A percentile compares a stretch with the other conserved stretches of the same genome.
phyloP scores from a whole-genome alignment of 2,113 vertebrate species.

The Meleagris gallopavo region DNA sequence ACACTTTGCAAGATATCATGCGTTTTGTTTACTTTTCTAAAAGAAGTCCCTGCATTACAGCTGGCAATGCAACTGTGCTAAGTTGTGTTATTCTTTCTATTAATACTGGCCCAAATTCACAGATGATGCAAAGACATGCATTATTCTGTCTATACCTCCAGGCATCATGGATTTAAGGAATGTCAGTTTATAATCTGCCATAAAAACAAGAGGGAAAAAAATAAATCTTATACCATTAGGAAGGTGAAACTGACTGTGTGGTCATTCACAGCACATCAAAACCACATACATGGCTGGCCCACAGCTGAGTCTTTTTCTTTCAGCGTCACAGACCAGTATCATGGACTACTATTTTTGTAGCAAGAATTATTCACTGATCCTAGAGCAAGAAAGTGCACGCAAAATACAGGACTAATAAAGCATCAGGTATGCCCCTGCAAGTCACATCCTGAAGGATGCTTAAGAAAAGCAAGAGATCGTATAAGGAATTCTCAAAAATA shows the following conservation, averaged over 20 bases:
- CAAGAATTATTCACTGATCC: not conserved
- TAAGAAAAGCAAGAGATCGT: not conserved
- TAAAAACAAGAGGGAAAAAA: not conserved
- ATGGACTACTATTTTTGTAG: not conserved
- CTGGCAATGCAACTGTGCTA: not conserved
- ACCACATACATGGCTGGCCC: not conserved
- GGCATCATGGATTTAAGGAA: not conserved
- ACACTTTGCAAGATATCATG: not conserved
- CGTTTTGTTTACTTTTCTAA: not conserved
- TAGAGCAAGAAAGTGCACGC: not conserved
- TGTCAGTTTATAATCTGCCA: not conserved
- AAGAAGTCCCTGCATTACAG: not conserved
- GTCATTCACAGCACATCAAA: not conserved
- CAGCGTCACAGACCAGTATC: not conserved
- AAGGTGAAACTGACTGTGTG: fast-evolving
- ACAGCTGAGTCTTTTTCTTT: not conserved
- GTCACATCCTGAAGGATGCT: not conserved
- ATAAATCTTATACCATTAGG: not conserved
- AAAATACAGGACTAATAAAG: not conserved
- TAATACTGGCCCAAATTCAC: not conserved
- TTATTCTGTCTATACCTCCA: not conserved
- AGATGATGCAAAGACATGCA: not conserved
- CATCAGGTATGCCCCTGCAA: fast-evolving
- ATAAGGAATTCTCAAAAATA: not conserved
- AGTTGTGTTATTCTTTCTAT: not conserved